phyloP scores from a whole-genome alignment of 2,113 vertebrate genomes.

The Pseudorectes ferrugineus region DNA sequence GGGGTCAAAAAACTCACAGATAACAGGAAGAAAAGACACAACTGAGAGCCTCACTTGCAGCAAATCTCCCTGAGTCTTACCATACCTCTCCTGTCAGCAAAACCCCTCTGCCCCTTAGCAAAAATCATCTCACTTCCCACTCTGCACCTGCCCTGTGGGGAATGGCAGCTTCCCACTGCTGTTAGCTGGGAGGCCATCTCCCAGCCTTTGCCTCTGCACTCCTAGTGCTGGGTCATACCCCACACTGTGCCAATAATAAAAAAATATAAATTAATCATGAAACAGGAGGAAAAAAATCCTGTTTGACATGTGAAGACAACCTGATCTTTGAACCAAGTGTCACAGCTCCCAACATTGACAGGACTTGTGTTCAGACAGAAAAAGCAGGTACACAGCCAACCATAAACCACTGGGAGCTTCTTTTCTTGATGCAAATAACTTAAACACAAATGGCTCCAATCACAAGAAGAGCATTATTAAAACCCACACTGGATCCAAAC shows the following conservation, averaged over 20 bases:
- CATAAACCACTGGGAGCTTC: background rate
- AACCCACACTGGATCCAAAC: constrained; percentile 31
- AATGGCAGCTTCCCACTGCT: background rate
- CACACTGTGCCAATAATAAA: background rate
- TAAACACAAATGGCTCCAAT: constrained; percentile 36
- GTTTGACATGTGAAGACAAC: background rate
- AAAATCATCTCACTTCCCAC: background rate
- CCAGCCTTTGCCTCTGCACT: background rate
- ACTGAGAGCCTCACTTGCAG: background rate
- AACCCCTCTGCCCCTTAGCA: background rate
- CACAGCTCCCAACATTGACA: background rate
- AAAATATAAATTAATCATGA: background rate
- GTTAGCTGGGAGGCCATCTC: background rate
- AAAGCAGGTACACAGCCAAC: background rate
- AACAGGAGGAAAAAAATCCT: background rate
- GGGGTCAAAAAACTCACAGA: background rate
- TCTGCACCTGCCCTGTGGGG: background rate
- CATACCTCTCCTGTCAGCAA: background rate
- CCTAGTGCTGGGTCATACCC: background rate
- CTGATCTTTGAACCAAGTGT: background rate
- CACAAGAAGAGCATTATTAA: constrained; percentile 14
- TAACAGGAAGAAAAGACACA: background rate
- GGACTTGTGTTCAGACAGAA: background rate
- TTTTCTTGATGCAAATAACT: constrained; percentile 19
- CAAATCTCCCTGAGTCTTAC: background rate